These are phyloP conservation scores for Mylabris phalerata DNA, from an alignment of 1,140 invertebrate genomes.

Conservation along the genomic window DNA sequence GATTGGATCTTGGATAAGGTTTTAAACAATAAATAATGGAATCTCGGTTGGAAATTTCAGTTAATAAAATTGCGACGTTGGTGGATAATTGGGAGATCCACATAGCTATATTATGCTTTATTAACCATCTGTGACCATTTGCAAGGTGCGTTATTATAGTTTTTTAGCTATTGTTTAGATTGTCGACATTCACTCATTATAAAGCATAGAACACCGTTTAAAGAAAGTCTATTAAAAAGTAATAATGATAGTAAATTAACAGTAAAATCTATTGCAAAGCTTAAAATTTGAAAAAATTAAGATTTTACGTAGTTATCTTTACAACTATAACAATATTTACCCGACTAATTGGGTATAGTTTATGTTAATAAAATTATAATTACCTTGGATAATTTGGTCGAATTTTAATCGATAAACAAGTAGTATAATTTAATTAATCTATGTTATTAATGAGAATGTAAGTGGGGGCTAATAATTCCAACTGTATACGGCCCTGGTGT, in stretches of 20 bases:
- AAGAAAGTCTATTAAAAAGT: too few species aligned
- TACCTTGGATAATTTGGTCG: background rate
- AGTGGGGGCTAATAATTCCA: slow-evolving; percentile 13
- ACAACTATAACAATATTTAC: background rate
- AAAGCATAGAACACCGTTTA: background rate
- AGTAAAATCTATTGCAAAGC: background rate
- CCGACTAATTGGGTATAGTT: background rate
- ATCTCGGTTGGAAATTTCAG: background rate
- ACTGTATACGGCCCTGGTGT: slow-evolving; percentile 37
- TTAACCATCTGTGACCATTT: slow-evolving; percentile 19
- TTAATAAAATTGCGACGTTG: background rate
- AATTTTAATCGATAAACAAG: background rate
- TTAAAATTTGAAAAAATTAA: background rate
- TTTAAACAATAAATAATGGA: background rate
- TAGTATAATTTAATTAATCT: too few species aligned
- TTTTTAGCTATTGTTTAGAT: slow-evolving; percentile 7
- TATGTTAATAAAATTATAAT: too few species aligned
- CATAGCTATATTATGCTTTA: slow-evolving; percentile 15
- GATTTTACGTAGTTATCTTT: background rate
- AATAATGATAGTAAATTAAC: background rate
- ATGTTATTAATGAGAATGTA: too few species aligned
- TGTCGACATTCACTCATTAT: slow-evolving; percentile 4
- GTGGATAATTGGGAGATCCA: background rate
- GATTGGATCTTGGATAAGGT: background rate
- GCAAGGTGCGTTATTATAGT: slow-evolving; percentile 16